Evolutionary conservation across 2,888 invertebrate genomes (phyloP), one percentile per base, ranked within the genome.

Genomic region (Matsumyia berberina): DNA sequence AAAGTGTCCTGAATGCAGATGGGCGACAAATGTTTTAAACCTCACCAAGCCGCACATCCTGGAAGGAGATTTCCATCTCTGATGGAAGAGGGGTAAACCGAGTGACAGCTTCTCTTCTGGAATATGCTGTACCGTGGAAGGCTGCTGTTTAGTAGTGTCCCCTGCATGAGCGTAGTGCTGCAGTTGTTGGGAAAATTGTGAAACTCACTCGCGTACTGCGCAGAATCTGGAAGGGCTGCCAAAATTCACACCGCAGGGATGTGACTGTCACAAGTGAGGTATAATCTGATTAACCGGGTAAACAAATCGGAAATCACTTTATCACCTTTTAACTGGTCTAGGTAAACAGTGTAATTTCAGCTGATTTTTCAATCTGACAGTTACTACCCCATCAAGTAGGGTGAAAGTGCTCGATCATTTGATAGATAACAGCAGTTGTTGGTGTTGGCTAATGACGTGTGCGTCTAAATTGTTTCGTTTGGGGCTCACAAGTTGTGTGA

Each of bases 1-100:
- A 85, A 85, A 80, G 85, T 85, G 79, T 66, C 74, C 79, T 76
- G 85, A 70, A 60, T 80, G 85, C 85, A 85, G 85, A 85, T 85
- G 85, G 85, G 74, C 66, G 79, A 85, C 85, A 85, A 85, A 85
- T 85, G 80, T 80, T 76, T 70, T 44, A 44, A 53, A 66, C 70
- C n/a, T 69, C 70, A 67, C 17, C 69, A 46, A 35, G 51, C 49
- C 51, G 39, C 12, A 64, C 15, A 53, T 76, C 58, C 66, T 85
- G 85, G 85, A 85, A 85, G 9, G 57, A 67, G 51, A 46, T 42
- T 60, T 12, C 29, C 39, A 44, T 12, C 57, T 58, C 35, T 12
- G 5, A 3, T 31, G 29, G 1, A 6, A 35, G 69, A 74, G 62
- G 83, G 69, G 57, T 24, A 73, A 8, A 11, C 19, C 31, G 17